Base-by-base conservation (phyloP, 53 echinoderm and acorn worm species). In the Luidia sarsii region DNA sequence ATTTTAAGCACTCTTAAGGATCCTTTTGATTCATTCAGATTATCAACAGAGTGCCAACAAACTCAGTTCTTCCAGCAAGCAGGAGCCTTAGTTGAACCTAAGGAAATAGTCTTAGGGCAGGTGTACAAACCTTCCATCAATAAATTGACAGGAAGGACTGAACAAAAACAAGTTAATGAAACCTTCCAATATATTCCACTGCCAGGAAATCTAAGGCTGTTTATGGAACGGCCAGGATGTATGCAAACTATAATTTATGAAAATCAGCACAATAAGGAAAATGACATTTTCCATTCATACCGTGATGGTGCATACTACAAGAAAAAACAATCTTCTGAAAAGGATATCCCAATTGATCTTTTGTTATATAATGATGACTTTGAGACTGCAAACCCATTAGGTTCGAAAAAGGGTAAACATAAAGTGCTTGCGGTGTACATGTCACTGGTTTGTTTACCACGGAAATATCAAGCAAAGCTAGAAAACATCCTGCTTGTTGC, bases 381-480 rank as follows among this genome's bases (percentile, higher is more conserved):
- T 15, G 82, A 87, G 72, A 72, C 71, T 21, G 71, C 85, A 32
- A 85, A 90, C 43, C 90, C 90, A 8, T 45, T 90, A 30, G 81
- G 65, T 10, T 65, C 57, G 29, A 20, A 27, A 39, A 82, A 39
- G 43, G 74, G 66, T 13, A n/a, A 39, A 18, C 67, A 75, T 28
- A 75, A 85, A 39, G 30, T 75, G 39, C 10, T n/a, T 38, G 85
- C 29, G 53, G 52, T 85, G 15, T 85, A 68, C 28, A 30, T 67
- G 0, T 35, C 19, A 24, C 25, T 57, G 22, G 18, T 66, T 15
- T 39, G 73, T 34, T 18, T 82, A 16, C 65, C 65, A 7, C 11
- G 29, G 27, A 50, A 70, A 50, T n/a, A 20, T 35, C 65, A 75
- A 32, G 24, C 63, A 20, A 39, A 35, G 14, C 46, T 67, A 11